Percentiles rank a stretch among this genome's conserved stretches.
Conservation (phyloP, 2,113 vertebrate genomes). For the Nasalis larvatus region DNA sequence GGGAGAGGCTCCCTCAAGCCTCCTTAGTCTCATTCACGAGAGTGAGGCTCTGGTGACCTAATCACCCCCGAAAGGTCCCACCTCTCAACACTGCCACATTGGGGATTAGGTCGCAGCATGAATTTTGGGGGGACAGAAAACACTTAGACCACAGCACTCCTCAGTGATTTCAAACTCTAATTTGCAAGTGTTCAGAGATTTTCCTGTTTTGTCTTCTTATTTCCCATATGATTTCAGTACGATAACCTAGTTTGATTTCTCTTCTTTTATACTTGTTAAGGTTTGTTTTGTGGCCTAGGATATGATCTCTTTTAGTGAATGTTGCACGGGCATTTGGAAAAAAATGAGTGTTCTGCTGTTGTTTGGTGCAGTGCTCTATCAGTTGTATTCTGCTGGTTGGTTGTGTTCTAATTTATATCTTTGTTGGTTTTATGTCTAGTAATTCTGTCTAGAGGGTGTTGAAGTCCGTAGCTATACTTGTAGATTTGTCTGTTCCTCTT, state of each 20-base stretch:
- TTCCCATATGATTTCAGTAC: background rate
- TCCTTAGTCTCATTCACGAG: too few species aligned
- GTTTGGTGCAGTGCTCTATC: too few species aligned
- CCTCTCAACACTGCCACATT: background rate
- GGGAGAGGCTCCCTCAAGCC: background rate
- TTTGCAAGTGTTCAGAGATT: background rate
- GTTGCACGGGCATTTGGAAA: background rate
- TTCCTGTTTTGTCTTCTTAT: background rate
- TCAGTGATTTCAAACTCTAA: background rate
- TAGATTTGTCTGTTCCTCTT: background rate
- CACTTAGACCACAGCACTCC: background rate
- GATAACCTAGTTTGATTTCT: background rate
- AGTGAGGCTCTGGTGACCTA: background rate
- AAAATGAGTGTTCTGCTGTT: accelerated
- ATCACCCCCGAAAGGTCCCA: background rate
- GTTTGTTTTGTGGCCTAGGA: background rate
- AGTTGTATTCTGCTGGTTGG: accelerated
- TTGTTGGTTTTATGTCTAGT: background rate
- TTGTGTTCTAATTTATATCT: background rate
- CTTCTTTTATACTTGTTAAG: background rate
- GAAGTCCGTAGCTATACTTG: accelerated
- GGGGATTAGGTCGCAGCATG: background rate
- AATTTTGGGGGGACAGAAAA: too few species aligned
- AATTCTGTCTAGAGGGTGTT: background rate
- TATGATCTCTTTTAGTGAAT: background rate